Conservation (phyloP, 1,140 invertebrate genomes). For the Papilio dardanus region DNA sequence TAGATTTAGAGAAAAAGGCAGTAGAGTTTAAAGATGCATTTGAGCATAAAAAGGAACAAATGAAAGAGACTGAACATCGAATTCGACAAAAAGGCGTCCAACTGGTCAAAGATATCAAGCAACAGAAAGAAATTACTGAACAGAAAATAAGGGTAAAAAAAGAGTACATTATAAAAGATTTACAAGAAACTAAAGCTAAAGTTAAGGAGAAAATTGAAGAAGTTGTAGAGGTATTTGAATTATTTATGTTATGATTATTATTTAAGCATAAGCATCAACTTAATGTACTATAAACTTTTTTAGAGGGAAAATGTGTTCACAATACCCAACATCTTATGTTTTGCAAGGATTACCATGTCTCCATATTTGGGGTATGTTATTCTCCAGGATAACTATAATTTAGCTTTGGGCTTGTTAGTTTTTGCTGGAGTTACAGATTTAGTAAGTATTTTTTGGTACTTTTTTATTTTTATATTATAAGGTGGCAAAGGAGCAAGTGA, state of each 20-base stretch:
- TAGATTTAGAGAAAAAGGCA: constrained; percentile 74
- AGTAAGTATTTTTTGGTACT: constrained; percentile 81
- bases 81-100: constrained; percentile 82
- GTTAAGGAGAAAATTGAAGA: constrained; percentile 86
- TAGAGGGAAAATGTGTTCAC: constrained; percentile 96
- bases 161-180: constrained; percentile 85
- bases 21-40: constrained; percentile 82
- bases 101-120: constrained; percentile 84
- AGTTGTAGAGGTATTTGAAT: constrained; percentile 84
- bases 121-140: constrained; percentile 77
- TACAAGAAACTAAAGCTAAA: constrained; percentile 86
- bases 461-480: too few relatives aligned
- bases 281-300: constrained; percentile 55
- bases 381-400: constrained; percentile 88
- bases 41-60: constrained; percentile 83
- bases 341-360: constrained; percentile 91
- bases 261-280: background rate
- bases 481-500: too few relatives aligned
- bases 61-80: constrained; percentile 82
- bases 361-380: constrained; percentile 94
- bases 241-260: constrained; percentile 25
- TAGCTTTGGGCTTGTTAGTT: constrained; percentile 87
- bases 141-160: constrained; percentile 83
- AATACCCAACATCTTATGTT: constrained; percentile 94
- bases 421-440: constrained; percentile 93